These are phyloP conservation scores for Caenorhabditis angaria DNA, from an alignment of 2,888 invertebrate species.

Conservation along the genomic window DNA sequence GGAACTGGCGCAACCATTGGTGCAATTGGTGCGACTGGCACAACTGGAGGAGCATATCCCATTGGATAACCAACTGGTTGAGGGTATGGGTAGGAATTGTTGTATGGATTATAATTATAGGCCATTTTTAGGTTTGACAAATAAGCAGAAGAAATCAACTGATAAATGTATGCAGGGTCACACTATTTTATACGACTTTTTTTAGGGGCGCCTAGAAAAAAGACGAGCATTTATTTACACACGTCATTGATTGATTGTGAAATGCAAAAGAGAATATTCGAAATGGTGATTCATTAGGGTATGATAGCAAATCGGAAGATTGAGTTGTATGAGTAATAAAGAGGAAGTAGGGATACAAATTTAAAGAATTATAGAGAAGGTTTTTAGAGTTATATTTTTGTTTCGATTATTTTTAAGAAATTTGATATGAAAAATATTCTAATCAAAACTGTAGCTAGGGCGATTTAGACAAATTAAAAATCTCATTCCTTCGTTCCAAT, in stretches of 20 bases:
- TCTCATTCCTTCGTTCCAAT: too few species aligned
- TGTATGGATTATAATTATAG: constrained; percentile 44
- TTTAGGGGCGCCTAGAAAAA: neutral
- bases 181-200: constrained; percentile 25
- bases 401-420: too few species aligned
- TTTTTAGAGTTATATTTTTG: too few species aligned
- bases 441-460: too few species aligned
- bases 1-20: constrained; percentile 21
- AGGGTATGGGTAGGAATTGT: constrained; percentile 35
- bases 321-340: too few species aligned
- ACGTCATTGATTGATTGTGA: neutral
- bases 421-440: too few species aligned
- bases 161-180: constrained; percentile 16
- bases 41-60: constrained; percentile 18
- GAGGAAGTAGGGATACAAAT: too few species aligned
- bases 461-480: too few species aligned
- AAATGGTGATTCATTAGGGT: too few species aligned
- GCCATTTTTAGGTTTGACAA: constrained; percentile 21
- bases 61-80: constrained; percentile 9
- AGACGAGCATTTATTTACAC: neutral
- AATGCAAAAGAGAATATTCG: too few species aligned
- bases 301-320: too few species aligned
- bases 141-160: constrained; percentile 6
- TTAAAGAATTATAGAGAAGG: too few species aligned
- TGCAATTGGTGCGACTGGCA: constrained; percentile 13